Evolutionary conservation across 2,113 vertebrate species (phyloP).

Genomic region (Sinosuthora webbiana): DNA sequence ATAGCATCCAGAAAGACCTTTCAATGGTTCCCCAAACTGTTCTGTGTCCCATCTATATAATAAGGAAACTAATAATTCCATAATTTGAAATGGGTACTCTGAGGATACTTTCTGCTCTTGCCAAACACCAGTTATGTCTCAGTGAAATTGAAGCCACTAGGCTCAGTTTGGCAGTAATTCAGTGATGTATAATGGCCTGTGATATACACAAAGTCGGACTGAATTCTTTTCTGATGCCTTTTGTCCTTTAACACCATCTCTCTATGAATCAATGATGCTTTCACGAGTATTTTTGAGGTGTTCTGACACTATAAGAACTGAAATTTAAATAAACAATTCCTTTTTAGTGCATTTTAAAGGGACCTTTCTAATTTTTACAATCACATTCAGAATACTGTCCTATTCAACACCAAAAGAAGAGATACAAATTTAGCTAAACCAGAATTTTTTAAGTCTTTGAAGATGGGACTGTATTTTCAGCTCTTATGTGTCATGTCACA

Average conservation of each 20-base stretch:
- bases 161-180: constrained; percentile 39
- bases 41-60: constrained; percentile 34
- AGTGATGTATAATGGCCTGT: not conserved
- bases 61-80: constrained; percentile 58
- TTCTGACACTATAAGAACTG: not conserved
- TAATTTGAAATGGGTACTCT: constrained; percentile 36
- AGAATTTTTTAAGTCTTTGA: not conserved
- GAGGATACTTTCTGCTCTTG: constrained; percentile 46
- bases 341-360: not conserved
- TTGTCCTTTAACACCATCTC: not conserved
- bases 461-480: not conserved
- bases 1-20: constrained; percentile 22
- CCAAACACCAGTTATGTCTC: constrained; percentile 37
- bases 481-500: not conserved
- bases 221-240: not conserved
- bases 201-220: not conserved
- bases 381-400: not conserved
- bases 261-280: not conserved
- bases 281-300: not conserved
- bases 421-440: not conserved
- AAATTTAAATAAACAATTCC: not conserved
- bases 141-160: constrained; percentile 20
- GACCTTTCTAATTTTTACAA: not conserved
- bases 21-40: constrained; percentile 39
- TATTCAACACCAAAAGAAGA: not conserved